A percentile compares a stretch with the other conserved stretches of the same genome.
Conservation (phyloP, 2,113 vertebrate species). For the Centropus unirufus region DNA sequence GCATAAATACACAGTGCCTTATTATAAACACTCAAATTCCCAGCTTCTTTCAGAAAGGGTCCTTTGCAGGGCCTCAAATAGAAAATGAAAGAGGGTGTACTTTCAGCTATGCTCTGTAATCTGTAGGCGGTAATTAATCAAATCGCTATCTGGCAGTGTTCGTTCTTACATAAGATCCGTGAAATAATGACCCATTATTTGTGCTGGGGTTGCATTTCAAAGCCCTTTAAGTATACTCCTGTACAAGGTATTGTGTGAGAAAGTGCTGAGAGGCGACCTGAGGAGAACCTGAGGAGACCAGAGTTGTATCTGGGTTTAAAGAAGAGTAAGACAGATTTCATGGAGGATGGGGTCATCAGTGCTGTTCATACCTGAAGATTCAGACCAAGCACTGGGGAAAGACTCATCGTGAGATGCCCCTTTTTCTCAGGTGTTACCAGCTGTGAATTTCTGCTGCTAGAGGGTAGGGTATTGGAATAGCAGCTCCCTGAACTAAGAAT, state of each 20-base stretch:
- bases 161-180: not conserved
- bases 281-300: not conserved
- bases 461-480: not conserved
- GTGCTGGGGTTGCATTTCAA: not conserved
- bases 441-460: not conserved
- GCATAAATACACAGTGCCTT: not conserved
- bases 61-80: conserved; percentile 1
- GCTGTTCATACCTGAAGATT: not conserved
- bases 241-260: not conserved
- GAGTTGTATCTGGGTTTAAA: not conserved
- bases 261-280: not conserved
- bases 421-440: not conserved
- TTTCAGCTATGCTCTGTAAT: not conserved
- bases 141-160: not conserved
- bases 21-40: not conserved
- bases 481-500: not conserved
- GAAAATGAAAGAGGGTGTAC: not conserved
- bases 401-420: accelerated
- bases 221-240: not conserved
- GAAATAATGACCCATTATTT: conserved; percentile 17
- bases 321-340: not conserved
- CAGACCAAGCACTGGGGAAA: not conserved
- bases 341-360: not conserved
- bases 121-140: conserved; percentile 34
- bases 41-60: not conserved